Evolutionary conservation across 64 coral and sea anemone genomes (phyloP), one percentile per base, ranked within the genome.

Genomic region (Cladopsammia gracilis): DNA sequence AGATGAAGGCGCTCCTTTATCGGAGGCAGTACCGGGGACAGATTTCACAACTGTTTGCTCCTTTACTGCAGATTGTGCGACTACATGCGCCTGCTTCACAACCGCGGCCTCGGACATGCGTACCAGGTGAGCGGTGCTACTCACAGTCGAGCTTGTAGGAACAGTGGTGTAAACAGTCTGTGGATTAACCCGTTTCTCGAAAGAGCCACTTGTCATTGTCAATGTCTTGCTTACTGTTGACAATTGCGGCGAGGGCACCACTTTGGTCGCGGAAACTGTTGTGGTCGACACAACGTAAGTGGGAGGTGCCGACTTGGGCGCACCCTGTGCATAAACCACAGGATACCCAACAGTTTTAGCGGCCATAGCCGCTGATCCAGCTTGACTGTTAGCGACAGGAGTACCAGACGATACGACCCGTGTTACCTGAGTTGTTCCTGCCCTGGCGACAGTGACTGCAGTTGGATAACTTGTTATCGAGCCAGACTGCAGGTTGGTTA

Each of bases 381-480:
- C 3, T 6, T 64, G 78, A n/a, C 14, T 19, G 19, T 64, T 19
- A 47, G 78, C 43, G 22, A 45, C 58, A 10, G 59, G 57, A 8
- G 59, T 49, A 10, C 61, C 8, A 25, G 80, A 84, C 13, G 80
- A 67, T 43, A 84, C 14, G 19, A 67, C 45, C n/a, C 45, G 47
- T 3, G 45, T 13, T 6, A 51, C n/a, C 45, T 67, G 80, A 24
- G 34, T 84, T 22, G 76, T 42, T 19, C 15, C 25, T 59, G 62
- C 18, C 58, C 59, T 69, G 25, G 88, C 62, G 5, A 68, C 80
- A 6, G 80, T 90, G 9, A 89, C 72, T 48, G 71, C 60, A 46
- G 70, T 76, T 72, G 20, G 89, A 20, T 56, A 48, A 25, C 34
- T 51, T 49, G 89, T 20, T 13, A 68, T 9, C 50, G 68, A 46